phyloP scores from a whole-genome alignment of 2,888 invertebrate species.

The Torymus aiolomorphi region DNA sequence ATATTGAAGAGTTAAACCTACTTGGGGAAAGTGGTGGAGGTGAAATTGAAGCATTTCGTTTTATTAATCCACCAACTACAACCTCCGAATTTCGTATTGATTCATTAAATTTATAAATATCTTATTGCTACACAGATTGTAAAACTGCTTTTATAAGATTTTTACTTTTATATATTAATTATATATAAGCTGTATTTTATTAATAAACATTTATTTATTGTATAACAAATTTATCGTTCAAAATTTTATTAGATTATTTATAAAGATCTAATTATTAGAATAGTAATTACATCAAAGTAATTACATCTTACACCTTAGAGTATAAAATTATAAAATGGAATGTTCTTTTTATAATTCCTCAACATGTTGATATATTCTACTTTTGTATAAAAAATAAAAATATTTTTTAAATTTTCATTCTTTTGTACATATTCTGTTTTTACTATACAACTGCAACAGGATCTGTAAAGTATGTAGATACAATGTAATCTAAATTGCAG shows the following conservation, averaged over 20 bases:
- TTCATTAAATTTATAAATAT: slow-evolving; percentile 64
- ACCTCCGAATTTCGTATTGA: slow-evolving; percentile 64
- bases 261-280: no score
- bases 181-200: slow-evolving; percentile 45
- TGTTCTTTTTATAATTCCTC: no score
- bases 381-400: no score
- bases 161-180: slow-evolving; percentile 53
- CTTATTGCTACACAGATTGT: slow-evolving; percentile 23
- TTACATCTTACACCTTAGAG: no score
- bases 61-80: slow-evolving; percentile 39
- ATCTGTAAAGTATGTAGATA: slow-evolving; percentile 14
- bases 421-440: no score
- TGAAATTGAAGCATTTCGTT: slow-evolving; percentile 57
- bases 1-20: slow-evolving; percentile 67
- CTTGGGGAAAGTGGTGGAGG: slow-evolving; percentile 63
- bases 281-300: no score
- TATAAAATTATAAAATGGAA: no score
- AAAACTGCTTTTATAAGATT: slow-evolving; percentile 51
- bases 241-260: slow-evolving; percentile 5
- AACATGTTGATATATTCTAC: no score
- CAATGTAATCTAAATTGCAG: slow-evolving; percentile 18
- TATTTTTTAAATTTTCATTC: no score
- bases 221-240: slow-evolving; percentile 21
- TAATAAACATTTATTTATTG: slow-evolving; percentile 53
- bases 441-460: background rate